These are phyloP conservation scores for Brachionus rotundiformis DNA, from an alignment of 1,140 invertebrate genomes.

Conservation along the genomic window DNA sequence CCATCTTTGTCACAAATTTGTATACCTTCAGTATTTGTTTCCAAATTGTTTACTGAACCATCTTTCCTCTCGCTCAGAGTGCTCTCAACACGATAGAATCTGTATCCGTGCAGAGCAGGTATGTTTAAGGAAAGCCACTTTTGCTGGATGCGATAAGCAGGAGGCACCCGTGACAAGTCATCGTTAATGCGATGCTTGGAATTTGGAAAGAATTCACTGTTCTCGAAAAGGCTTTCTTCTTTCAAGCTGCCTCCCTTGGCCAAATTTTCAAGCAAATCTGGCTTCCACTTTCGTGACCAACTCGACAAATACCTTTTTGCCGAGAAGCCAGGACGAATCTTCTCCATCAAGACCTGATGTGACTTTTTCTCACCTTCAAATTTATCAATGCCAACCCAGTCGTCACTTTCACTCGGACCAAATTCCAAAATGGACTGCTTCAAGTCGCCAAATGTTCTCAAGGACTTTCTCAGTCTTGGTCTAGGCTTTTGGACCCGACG, in stretches of 20 bases:
- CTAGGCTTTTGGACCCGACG: background rate
- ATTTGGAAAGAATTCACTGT: constrained; percentile 58
- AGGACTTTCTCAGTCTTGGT: constrained; percentile 52
- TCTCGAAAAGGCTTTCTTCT: constrained; percentile 57
- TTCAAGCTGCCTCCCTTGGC: constrained; percentile 59
- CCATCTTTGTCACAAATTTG: constrained; percentile 53
- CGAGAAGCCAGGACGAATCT: constrained; percentile 62
- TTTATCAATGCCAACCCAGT: background rate
- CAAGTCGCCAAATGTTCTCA: constrained; percentile 61
- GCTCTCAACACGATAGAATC: constrained; percentile 58
- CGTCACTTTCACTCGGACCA: constrained; percentile 55
- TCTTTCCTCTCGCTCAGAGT: constrained; percentile 53
- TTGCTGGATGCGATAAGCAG: constrained; percentile 61
- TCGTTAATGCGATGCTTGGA: constrained; percentile 58
- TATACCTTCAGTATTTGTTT: constrained; percentile 53
- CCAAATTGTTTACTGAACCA: background rate
- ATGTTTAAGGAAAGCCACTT: constrained; percentile 17
- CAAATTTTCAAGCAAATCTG: constrained; percentile 59
- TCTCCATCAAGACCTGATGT: constrained; percentile 14
- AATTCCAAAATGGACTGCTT: constrained; percentile 61
- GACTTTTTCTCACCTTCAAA: background rate
- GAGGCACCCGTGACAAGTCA: constrained; percentile 61
- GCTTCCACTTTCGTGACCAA: constrained; percentile 62
- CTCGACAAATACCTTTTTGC: constrained; percentile 62
- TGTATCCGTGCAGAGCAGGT: constrained; percentile 60